Conservation (phyloP, 2,888 invertebrate genomes). For the Oscheius sp. region DNA sequence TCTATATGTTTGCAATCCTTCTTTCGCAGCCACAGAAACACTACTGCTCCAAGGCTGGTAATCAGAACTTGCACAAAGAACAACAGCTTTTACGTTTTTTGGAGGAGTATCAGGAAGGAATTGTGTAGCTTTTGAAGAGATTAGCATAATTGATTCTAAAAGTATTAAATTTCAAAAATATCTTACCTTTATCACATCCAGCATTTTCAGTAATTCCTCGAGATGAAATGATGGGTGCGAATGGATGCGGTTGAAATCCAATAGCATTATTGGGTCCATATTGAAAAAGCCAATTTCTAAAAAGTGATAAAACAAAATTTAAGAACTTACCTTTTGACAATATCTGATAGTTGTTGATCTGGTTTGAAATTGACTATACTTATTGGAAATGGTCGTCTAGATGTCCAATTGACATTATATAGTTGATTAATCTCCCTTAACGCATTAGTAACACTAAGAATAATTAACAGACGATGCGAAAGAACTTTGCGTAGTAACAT, state of each 20-base stretch:
- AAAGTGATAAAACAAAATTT: neutral
- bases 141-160: conserved; percentile 20
- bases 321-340: conserved; percentile 20
- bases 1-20: conserved; percentile 18
- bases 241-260: conserved; percentile 13
- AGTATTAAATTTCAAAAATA: neutral
- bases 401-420: conserved; percentile 24
- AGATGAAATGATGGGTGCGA: conserved; percentile 13
- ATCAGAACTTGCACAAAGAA: conserved; percentile 27
- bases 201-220: neutral
- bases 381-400: conserved; percentile 16
- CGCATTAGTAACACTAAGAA: neutral
- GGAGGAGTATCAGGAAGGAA: conserved; percentile 23
- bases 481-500: conserved; percentile 35
- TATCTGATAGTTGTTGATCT: conserved; percentile 19
- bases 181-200: conserved; percentile 12
- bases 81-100: conserved; percentile 9
- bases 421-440: conserved; percentile 20
- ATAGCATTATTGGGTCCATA: conserved; percentile 12
- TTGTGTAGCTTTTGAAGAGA: conserved; percentile 22
- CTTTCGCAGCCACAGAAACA: conserved; percentile 14
- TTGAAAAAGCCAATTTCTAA: conserved; percentile 19
- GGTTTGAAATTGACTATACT: conserved; percentile 26
- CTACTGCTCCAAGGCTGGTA: conserved; percentile 27
- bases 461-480: conserved; percentile 35